These are phyloP conservation scores for Deilephila porcellus DNA, from an alignment of 2,888 invertebrate species.

Conservation along the genomic window DNA sequence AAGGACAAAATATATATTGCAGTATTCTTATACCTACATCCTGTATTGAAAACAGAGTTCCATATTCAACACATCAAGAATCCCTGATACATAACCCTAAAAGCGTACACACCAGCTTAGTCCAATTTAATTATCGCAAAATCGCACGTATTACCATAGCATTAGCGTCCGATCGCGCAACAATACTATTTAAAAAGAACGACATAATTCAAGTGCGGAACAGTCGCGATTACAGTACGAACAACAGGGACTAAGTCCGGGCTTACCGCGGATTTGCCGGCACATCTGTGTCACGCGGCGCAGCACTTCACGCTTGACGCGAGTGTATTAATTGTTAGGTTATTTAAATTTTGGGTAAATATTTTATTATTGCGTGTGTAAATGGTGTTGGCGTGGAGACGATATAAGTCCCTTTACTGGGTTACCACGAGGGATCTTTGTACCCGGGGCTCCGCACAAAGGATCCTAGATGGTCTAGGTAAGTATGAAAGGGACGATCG, in stretches of 20 bases:
- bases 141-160: background rate
- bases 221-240: slow-evolving; percentile 63
- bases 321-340: slow-evolving; percentile 30
- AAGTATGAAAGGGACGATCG: no score
- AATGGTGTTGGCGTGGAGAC: no score
- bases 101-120: background rate
- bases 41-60: background rate
- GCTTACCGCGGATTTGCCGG: slow-evolving; percentile 73
- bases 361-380: no score
- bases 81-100: background rate
- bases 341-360: no score
- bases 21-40: no score
- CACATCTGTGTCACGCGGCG: slow-evolving; percentile 61
- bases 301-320: slow-evolving; percentile 24
- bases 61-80: background rate
- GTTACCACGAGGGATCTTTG: no score
- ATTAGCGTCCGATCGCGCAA: slow-evolving; percentile 39
- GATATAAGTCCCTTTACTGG: no score
- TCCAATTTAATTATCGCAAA: slow-evolving; percentile 17
- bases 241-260: slow-evolving; percentile 70
- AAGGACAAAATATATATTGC: no score
- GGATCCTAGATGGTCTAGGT: no score
- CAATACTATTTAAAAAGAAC: slow-evolving; percentile 61
- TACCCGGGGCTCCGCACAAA: no score
- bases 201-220: slow-evolving; percentile 65